Percentiles rank a stretch among this genome's conserved stretches.
These are phyloP conservation scores for Ptilonorhynchus violaceus DNA, from an alignment of 2,113 vertebrate genomes.

Conservation along the genomic window DNA sequence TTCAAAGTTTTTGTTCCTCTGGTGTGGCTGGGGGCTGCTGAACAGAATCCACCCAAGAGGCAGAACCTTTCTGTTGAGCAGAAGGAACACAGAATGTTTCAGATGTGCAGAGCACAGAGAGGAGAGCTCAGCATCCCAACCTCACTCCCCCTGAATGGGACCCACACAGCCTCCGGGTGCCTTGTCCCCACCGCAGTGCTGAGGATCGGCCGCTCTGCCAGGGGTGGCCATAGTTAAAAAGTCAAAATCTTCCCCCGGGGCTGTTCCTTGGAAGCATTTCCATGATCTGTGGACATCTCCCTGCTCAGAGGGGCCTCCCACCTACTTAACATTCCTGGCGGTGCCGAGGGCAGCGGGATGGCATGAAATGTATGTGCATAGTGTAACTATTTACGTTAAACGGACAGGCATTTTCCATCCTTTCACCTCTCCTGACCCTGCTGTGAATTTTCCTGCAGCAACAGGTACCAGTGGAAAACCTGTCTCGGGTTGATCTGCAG, in stretches of 20 bases:
- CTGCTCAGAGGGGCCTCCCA: neutral
- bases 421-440: neutral
- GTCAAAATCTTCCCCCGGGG: neutral
- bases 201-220: neutral
- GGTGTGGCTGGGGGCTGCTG: neutral
- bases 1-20: neutral
- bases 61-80: neutral
- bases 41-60: neutral
- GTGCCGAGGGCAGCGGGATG: neutral
- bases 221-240: neutral
- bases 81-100: neutral
- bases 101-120: neutral
- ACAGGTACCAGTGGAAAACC: neutral
- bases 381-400: neutral
- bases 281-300: neutral
- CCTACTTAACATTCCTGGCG: neutral
- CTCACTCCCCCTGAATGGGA: neutral
- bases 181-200: neutral
- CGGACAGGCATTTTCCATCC: neutral
- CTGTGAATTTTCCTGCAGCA: neutral
- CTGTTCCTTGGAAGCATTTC: neutral
- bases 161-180: rapidly evolving
- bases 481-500: neutral
- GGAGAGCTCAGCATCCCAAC: neutral
- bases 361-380: neutral